Base-by-base conservation (phyloP, 1,140 invertebrate genomes). In the Pseudomyrmex concolor region DNA sequence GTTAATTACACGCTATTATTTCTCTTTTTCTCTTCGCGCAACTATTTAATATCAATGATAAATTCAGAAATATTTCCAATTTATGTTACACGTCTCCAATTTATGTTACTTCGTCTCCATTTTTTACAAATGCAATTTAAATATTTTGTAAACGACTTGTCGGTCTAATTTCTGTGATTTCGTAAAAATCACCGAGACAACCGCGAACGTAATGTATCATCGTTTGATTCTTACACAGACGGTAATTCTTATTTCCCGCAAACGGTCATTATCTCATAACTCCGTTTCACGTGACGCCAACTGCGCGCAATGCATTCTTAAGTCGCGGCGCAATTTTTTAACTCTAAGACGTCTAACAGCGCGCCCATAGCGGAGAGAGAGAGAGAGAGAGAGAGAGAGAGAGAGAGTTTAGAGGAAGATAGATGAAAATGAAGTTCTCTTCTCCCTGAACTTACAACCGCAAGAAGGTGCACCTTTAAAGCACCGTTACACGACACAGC, bases 371-470 rank as follows among this genome's bases (percentile, higher is more conserved):
- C 34, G 34, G 34, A 34, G 34, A 34, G 59, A 64, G 67, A 22
- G 54, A 59, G 22, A n/a, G n/a, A n/a, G n/a, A 64, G 67, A 22
- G 54, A 59, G 22, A 22, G 22, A 22, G 25, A 34, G 25, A 34
- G 59, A 64, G 67, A 22, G 54, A 59, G 22, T 25, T 48, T 43
- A 62, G 68, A 86, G 51, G 34, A 87, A 84, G 84, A 87, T 87
- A 51, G 72, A 84, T 87, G 67, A 60, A 86, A 87, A 87, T 87
- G 48, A 86, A 84, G 80, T 84, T 86, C 50, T 68, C 50, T 7
- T 34, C 25, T 55, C 51, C 15, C 60, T 50, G 48, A 78, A 84
- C 72, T 87, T 72, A 51, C 55, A 64, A 15, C 80, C 17, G 55
- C 64, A 48, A 72, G n/a, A 71, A 60, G 34, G 54, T 57, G 51